These are phyloP conservation scores for Stichopus horrens DNA, from an alignment of 53 echinoderm and acorn worm species.

Conservation along the genomic window DNA sequence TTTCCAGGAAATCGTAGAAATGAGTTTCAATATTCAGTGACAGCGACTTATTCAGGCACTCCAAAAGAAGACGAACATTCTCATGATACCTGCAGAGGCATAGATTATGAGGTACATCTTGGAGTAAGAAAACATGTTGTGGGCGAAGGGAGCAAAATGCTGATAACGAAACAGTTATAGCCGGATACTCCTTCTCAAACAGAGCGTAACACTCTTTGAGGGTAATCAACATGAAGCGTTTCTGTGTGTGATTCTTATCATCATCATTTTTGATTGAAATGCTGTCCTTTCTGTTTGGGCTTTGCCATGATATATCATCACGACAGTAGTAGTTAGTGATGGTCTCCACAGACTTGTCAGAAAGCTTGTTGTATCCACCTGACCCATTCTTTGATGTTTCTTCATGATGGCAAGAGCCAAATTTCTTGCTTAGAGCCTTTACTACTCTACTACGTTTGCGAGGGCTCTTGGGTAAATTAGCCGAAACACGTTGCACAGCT, in stretches of 20 bases:
- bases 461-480: too few species aligned
- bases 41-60: not conserved
- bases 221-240: conserved; percentile 46
- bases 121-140: not conserved
- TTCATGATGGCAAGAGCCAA: not conserved
- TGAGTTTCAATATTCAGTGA: too few species aligned
- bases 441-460: too few species aligned
- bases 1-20: too few species aligned
- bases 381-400: not conserved
- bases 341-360: conserved; percentile 7
- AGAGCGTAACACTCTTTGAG: conserved; percentile 41
- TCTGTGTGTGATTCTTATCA: conserved; percentile 48
- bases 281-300: conserved; percentile 47
- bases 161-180: conserved; percentile 18
- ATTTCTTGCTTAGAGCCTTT: not conserved
- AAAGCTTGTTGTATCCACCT: conserved; percentile 28
- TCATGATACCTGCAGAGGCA: conserved; percentile 38
- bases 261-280: not conserved
- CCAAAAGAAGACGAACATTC: conserved; percentile 14
- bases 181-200: conserved; percentile 34
- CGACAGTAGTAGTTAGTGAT: conserved; percentile 44
- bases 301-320: too few species aligned
- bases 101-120: not conserved
- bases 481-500: too few species aligned
- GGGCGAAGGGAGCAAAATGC: conserved; percentile 14